Conservation (phyloP, 2,888 invertebrate species). For the Orchestes rusci region DNA sequence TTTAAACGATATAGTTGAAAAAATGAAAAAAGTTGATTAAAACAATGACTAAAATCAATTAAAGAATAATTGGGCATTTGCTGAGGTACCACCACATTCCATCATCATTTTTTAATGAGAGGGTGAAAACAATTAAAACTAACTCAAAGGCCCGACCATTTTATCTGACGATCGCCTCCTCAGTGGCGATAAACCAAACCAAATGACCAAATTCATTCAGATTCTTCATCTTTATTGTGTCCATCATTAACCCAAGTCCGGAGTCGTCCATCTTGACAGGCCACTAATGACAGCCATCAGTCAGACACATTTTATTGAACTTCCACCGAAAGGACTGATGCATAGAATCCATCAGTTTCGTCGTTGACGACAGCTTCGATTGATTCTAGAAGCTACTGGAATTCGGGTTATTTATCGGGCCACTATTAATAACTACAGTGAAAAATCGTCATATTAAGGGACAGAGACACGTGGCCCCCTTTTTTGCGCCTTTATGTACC, state of each 20-base stretch:
- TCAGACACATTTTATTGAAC: conserved; percentile 26
- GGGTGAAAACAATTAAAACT: no score
- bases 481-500: conserved; percentile 23
- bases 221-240: no score
- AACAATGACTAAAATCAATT: no score
- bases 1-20: no score
- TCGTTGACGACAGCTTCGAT: conserved; percentile 24
- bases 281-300: conserved; percentile 23
- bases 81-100: no score
- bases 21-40: no score
- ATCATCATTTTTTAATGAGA: no score
- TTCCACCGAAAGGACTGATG: conserved; percentile 25
- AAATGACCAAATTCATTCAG: no score
- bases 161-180: no score
- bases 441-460: conserved; percentile 26
- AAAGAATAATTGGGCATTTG: no score
- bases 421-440: conserved; percentile 23
- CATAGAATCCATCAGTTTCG: conserved; percentile 22
- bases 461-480: conserved; percentile 20
- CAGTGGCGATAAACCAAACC: no score
- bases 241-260: conserved; percentile 9
- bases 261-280: conserved; percentile 18
- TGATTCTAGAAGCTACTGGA: conserved; percentile 28
- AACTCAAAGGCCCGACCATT: no score
- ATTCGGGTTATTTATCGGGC: conserved; percentile 24